Evolutionary conservation across 2,113 vertebrate genomes (phyloP), one percentile per base, ranked within the genome.

Genomic region (Siniperca knerii): DNA sequence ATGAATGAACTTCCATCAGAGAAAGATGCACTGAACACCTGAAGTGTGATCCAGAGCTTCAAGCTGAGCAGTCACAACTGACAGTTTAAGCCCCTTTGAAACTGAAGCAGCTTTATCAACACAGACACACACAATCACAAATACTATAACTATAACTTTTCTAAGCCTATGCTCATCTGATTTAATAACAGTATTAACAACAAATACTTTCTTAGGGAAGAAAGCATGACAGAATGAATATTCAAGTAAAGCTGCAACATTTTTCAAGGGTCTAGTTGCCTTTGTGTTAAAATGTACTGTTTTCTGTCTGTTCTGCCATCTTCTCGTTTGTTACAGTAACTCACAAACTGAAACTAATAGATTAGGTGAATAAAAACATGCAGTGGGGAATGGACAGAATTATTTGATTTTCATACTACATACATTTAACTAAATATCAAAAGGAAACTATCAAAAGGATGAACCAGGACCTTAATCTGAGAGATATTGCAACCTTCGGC

Each of bases 91-190:
- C 77, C 40, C 29, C 55, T 46, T 65, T 73, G 44, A 58, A 58
- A 64, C n/a, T 20, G 74, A 69, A 81, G 73, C 77, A 86, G 80
- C 80, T 86, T 86, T 76, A 85, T 84, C 71, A 65, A 20, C 55
- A 65, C 42, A 61, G 50, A 75, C 75, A 48, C 83, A 74, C 29
- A 74, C 29, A 60, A 23, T 33, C 61, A 77, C 61, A 77, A 65
- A 77, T 75, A 84, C 21, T n/a, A n/a, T n/a, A n/a, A n/a, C n/a
- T n/a, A 69, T 48, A 72, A 65, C 61, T 44, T 60, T 65, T 50
- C 57, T 37, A 35, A 71, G 69, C 52, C 79, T 7, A 5, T n/a
- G 71, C 66, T 73, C 23, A 61, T 83, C 82, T 55, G 73, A 77
- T 77, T 44, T 40, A 57, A 60, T 54, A 57, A 57, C 40, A 71